phyloP scores from a whole-genome alignment of 2,888 invertebrate species.

The Mythimna albipuncta region DNA sequence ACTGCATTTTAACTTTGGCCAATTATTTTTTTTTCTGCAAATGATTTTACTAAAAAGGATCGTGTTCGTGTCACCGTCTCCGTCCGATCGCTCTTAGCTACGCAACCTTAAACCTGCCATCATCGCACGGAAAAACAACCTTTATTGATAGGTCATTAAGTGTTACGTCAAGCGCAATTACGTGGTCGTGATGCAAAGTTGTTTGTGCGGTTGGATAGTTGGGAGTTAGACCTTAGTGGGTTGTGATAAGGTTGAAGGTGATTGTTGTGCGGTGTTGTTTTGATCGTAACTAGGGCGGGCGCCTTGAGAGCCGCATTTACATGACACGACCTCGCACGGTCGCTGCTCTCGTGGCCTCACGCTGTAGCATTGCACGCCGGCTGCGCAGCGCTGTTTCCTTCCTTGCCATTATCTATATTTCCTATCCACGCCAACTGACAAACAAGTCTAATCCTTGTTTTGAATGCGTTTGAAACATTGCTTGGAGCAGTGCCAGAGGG shows the following conservation, averaged over 20 bases:
- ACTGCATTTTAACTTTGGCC: conserved; percentile 67
- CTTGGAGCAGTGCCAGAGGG: conserved; percentile 37
- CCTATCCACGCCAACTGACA: conserved; percentile 69
- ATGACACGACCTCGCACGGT: conserved; percentile 86
- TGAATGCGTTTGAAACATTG: conserved; percentile 41
- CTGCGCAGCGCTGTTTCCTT: conserved; percentile 83
- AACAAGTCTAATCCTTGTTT: conserved; percentile 62
- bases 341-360: conserved; percentile 83
- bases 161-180: conserved; percentile 65
- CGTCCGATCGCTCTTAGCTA: conserved; percentile 75
- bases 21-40: conserved; percentile 81
- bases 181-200: conserved; percentile 61
- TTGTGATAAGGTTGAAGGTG: conserved; percentile 66
- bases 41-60: conserved; percentile 86
- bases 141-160: conserved; percentile 65
- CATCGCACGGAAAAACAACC: conserved; percentile 62
- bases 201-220: conserved; percentile 48
- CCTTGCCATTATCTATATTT: conserved; percentile 81
- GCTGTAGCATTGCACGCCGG: conserved; percentile 72
- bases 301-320: conserved; percentile 88
- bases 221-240: conserved; percentile 65
- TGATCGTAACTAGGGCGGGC: conserved; percentile 83
- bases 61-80: conserved; percentile 84
- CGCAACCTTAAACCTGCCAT: conserved; percentile 64
- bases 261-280: conserved; percentile 60